Evolutionary conservation across 2,888 invertebrate species (phyloP), one percentile per base, ranked within the genome.

Genomic region (Pocota personata): DNA sequence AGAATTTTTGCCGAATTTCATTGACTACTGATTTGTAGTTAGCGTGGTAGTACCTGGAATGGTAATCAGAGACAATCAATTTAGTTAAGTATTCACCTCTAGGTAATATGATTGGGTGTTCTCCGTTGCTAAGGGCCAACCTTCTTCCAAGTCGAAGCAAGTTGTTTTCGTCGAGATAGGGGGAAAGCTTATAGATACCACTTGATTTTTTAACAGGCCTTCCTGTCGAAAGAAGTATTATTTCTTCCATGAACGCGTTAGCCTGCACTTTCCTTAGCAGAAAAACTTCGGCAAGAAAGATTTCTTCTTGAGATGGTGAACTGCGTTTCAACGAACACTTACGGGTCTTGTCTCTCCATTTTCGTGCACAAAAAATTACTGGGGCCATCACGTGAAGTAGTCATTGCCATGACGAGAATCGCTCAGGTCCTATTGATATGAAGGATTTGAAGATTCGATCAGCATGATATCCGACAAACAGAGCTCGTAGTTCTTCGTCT

Each of bases 401-500:
- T 16, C 14, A 3, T 24, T 43, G 16, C 58, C 72, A 72, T 14
- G 60, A 50, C 2, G 58, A 58, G 35, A 72, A 72, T 10, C 50
- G 72, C 24, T 72, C 58, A 5, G 27, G 48, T 50, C 37, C 50
- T 10, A 73, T 35, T 3, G 50, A 10, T 19, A 73, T 24, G n/a
- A 43, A 40, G 5, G 43, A 32, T 21, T 73, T 40, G 12, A 10
- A 21, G 12, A 55, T 30, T 12, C 14, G n/a, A 30, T 75, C n/a
- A 21, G 40, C 24, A 35, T 64, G 43, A 10, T 55, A 21, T 1
- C 75, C 46, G 10, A 46, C 4, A 21, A 46, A 64, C 12, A 46
- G 57, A 5, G 24, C 19, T n/a, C 55, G 73, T 19, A 62, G 32
- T 32, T 75, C 73, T 27, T 73, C 62, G 21, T 73, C 19, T 8